Percentiles rank a stretch among this genome's conserved stretches.
Evolutionary conservation across 2,888 invertebrate genomes (phyloP).

Genomic region (Ethmia dodecea): DNA sequence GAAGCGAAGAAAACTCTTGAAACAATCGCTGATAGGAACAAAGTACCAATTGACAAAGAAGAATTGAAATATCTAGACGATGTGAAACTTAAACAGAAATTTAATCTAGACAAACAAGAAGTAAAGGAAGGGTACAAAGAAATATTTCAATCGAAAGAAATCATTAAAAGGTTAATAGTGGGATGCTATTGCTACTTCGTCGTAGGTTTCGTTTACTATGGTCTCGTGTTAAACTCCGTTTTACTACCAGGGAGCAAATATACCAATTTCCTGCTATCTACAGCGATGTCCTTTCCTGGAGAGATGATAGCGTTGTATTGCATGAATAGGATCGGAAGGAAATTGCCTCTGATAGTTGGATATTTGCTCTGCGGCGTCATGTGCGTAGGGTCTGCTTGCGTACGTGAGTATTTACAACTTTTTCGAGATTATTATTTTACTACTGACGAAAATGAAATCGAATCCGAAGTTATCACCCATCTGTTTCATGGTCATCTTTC

Average conservation of each 20-base stretch:
- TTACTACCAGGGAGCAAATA: conserved; percentile 58
- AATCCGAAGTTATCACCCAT: too few species aligned
- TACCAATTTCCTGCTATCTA: conserved; percentile 50
- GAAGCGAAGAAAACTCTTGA: conserved; percentile 41
- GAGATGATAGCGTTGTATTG: conserved; percentile 48
- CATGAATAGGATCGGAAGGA: conserved; percentile 57
- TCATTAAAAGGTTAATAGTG: conserved; percentile 42
- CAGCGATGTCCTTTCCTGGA: conserved; percentile 60
- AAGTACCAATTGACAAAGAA: conserved; percentile 37
- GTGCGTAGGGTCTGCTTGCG: conserved; percentile 39
- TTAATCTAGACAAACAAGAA: conserved; percentile 39
- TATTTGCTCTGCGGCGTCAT: conserved; percentile 40
- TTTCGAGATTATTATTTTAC: too few species aligned
- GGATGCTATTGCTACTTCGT: conserved; percentile 42
- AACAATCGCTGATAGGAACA: conserved; percentile 42
- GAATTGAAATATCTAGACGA: conserved; percentile 38
- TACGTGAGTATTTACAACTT: conserved; percentile 46
- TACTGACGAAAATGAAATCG: too few species aligned
- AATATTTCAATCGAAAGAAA: conserved; percentile 44
- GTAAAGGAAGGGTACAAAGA: conserved; percentile 38
- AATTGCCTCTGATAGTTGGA: conserved; percentile 42
- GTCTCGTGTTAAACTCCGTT: conserved; percentile 55
- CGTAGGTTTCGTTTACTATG: conserved; percentile 54
- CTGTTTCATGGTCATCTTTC: too few species aligned
- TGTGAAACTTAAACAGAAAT: conserved; percentile 36